Conservation (phyloP, 2,113 vertebrate genomes). For the Naja naja region DNA sequence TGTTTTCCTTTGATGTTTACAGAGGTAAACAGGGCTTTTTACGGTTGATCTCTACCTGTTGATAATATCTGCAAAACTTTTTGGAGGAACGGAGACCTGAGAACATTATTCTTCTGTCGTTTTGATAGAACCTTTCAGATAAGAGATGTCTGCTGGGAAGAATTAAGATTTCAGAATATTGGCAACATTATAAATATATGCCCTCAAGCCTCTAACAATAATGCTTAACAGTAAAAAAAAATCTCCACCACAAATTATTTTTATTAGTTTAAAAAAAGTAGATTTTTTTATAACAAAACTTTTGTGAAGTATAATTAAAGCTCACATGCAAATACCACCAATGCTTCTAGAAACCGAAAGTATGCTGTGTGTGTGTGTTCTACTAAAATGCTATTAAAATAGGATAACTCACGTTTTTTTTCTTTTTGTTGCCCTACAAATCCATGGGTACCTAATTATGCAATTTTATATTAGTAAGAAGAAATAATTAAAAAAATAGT, state of each 20-base stretch:
- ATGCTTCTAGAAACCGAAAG: not conserved
- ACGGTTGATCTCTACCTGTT: constrained; percentile 16
- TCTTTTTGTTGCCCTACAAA: not conserved
- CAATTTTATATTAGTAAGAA: not conserved
- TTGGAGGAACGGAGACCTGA: not conserved
- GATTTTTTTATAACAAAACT: not conserved
- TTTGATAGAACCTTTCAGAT: not conserved
- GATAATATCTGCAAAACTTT: constrained; percentile 9
- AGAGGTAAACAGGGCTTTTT: constrained; percentile 37
- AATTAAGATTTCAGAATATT: not conserved
- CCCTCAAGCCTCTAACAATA: not conserved
- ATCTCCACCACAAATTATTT: not conserved
- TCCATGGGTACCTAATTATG: not conserved
- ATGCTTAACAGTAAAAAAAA: not conserved
- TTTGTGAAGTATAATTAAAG: not conserved
- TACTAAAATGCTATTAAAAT: not conserved
- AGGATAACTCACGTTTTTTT: not conserved
- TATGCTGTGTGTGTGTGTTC: not conserved
- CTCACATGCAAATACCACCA: not conserved
- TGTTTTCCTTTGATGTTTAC: constrained; percentile 37
- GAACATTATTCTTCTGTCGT: not conserved
- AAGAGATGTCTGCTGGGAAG: not conserved
- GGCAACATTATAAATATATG: not conserved
- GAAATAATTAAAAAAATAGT: not conserved
- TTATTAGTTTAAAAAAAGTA: not conserved